These are phyloP conservation scores for Endotricha flammealis DNA, from an alignment of 2,888 invertebrate genomes.

Conservation along the genomic window DNA sequence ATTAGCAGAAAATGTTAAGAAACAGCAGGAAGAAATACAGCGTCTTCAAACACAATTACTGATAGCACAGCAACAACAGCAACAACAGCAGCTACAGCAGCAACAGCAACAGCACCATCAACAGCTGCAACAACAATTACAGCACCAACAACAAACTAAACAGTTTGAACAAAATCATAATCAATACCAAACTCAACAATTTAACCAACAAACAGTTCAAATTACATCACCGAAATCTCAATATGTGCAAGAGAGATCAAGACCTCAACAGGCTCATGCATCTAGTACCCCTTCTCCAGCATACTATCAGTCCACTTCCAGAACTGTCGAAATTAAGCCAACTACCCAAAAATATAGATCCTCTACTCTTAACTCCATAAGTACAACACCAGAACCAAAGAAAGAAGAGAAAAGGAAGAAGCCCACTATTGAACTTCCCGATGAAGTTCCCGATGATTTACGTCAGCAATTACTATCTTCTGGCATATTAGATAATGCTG, in stretches of 20 bases:
- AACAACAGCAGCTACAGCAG: slow-evolving; percentile 34
- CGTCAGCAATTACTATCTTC: slow-evolving; percentile 89
- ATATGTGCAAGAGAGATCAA: slow-evolving; percentile 61
- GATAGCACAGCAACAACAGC: slow-evolving; percentile 57
- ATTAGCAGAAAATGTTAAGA: slow-evolving; percentile 67
- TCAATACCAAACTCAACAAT: slow-evolving; percentile 30
- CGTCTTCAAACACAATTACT: slow-evolving; percentile 61
- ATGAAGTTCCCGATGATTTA: slow-evolving; percentile 92
- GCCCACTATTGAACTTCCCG: slow-evolving; percentile 81
- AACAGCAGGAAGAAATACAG: slow-evolving; percentile 75
- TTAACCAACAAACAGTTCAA: slow-evolving; percentile 47
- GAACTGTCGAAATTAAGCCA: slow-evolving; percentile 68
- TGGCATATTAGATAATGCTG: slow-evolving; percentile 91
- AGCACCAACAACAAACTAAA: slow-evolving; percentile 27
- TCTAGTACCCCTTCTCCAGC: slow-evolving; percentile 52
- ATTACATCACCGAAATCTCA: slow-evolving; percentile 54
- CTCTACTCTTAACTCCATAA: slow-evolving; percentile 68
- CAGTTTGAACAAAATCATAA: slow-evolving; percentile 32
- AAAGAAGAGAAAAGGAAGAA: slow-evolving; percentile 78
- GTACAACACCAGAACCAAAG: slow-evolving; percentile 53
- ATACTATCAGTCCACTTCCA: slow-evolving; percentile 62
- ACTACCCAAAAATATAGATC: slow-evolving; percentile 71
- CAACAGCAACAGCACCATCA: slow-evolving; percentile 37
- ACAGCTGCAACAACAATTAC: slow-evolving; percentile 39
- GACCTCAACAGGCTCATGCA: slow-evolving; percentile 43